phyloP scores from a whole-genome alignment of 2,797 vertebrate species.

The Holocentrus rufus region DNA sequence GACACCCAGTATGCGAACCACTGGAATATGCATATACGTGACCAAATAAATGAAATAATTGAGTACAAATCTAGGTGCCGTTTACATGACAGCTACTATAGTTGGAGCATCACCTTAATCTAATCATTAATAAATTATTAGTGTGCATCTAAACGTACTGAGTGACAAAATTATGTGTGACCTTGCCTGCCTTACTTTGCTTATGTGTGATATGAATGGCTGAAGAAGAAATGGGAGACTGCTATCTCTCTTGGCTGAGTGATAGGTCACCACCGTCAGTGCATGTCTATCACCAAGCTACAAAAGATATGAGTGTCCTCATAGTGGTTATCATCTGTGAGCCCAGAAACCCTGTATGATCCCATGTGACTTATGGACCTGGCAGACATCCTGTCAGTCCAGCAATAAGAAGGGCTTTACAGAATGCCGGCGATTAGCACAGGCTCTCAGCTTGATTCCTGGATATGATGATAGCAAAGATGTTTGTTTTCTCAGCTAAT shows the following conservation, averaged over 20 bases:
- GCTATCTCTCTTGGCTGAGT: not conserved
- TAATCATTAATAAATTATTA: too few species aligned
- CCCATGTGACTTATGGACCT: slow-evolving; percentile 18
- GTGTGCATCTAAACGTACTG: too few species aligned
- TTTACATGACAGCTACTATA: too few species aligned
- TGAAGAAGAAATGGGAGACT: not conserved
- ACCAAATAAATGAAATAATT: too few species aligned
- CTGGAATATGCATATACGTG: too few species aligned
- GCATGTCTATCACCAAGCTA: not conserved
- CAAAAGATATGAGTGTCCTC: not conserved
- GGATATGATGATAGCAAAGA: not conserved
- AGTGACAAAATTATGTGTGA: too few species aligned
- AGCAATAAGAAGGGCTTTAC: not conserved
- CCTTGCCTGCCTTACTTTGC: too few species aligned
- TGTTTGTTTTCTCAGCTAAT: slow-evolving; percentile 24
- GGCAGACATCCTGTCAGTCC: slow-evolving; percentile 42
- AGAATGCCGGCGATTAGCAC: not conserved
- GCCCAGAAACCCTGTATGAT: slow-evolving; percentile 15
- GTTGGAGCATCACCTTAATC: too few species aligned
- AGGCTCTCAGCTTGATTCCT: not conserved
- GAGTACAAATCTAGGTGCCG: too few species aligned
- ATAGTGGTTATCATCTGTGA: not conserved
- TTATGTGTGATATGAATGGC: not conserved
- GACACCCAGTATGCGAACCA: too few species aligned
- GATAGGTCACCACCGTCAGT: not conserved